Percentiles rank a stretch among this genome's conserved stretches.
Conservation (phyloP, 2,888 invertebrate species). For the Pollenia angustigena region DNA sequence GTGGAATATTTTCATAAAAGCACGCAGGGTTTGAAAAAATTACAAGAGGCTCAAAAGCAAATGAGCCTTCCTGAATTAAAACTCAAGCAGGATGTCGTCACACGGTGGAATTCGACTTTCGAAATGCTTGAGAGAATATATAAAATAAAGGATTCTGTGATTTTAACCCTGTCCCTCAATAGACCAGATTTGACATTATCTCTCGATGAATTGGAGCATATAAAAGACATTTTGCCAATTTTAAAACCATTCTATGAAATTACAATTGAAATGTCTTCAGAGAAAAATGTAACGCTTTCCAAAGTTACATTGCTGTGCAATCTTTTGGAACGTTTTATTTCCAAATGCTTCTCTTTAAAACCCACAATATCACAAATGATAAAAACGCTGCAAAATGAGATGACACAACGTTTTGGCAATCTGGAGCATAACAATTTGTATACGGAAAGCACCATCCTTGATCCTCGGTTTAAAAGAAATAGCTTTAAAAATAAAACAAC, state of each 20-base stretch:
- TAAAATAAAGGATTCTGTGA: constrained; percentile 26
- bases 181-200: background rate
- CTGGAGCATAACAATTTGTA: constrained; percentile 17
- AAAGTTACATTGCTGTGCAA: constrained; percentile 32
- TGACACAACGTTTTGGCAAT: background rate
- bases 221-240: background rate
- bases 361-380: background rate
- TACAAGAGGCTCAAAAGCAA: background rate
- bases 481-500: constrained; percentile 7
- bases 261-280: constrained; percentile 16
- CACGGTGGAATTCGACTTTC: constrained; percentile 52
- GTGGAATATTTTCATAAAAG: constrained; percentile 35
- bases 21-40: background rate
- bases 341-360: background rate
- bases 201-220: constrained; percentile 20
- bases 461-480: constrained; percentile 30
- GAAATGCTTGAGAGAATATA: constrained; percentile 46
- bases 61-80: constrained; percentile 1
- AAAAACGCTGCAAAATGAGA: constrained; percentile 1
- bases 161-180: constrained; percentile 4
- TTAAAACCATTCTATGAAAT: constrained; percentile 28
- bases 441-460: constrained; percentile 31
- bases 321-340: constrained; percentile 11
- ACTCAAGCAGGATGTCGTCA: constrained; percentile 18
- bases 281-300: constrained; percentile 12